Evolutionary conservation across 2,888 invertebrate genomes (phyloP), one percentile per base, ranked within the genome.

Genomic region (Panzeria rudis): DNA sequence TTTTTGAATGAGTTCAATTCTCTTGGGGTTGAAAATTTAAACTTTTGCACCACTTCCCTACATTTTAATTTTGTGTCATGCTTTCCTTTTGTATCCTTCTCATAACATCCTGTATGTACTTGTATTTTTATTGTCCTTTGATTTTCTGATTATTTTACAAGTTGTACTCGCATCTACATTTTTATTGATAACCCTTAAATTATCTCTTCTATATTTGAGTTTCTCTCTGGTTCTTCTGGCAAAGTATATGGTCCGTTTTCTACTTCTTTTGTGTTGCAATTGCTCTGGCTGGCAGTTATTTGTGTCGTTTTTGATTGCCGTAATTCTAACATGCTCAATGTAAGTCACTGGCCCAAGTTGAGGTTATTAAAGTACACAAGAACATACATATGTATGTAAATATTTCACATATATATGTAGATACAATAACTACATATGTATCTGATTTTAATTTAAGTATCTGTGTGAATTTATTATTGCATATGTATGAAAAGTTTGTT

Each of bases 291-390:
- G 62, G 38, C 64, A 47, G n/a, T 54, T 56, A 32, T 32, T 44
- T 50, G 23, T 62, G 69, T 75, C 44, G 29, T 62, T 78, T 78
- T 71, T 20, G 59, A 20, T 71, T 71, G 41, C 15, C 73, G 44
- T 73, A n/a, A 41, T 64, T 73, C 20, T 13, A 77, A 73, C 25
- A 68, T 62, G 17, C 68, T 73, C 68, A 79, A 83, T 83, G 76
- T 77, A 85, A 85, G 85, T 85, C 82, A 85, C 75, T 85, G 85
- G 85, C 82, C 82, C 85, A 85, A 82, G 78, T 80, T 77, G 75
- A 82, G 85, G 85, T 82, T 85, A 71, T 84, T 81, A 81, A 69
- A 50, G 77, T 41, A 68, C 41, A 69, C 32, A 59, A 25, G 13
- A 13, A 38, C 38, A 20, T 32, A n/a, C 35, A 23, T 64, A 52